Evolutionary conservation across 2,113 vertebrate genomes (phyloP), one percentile per base, ranked within the genome.

Genomic region (Strix uralensis): DNA sequence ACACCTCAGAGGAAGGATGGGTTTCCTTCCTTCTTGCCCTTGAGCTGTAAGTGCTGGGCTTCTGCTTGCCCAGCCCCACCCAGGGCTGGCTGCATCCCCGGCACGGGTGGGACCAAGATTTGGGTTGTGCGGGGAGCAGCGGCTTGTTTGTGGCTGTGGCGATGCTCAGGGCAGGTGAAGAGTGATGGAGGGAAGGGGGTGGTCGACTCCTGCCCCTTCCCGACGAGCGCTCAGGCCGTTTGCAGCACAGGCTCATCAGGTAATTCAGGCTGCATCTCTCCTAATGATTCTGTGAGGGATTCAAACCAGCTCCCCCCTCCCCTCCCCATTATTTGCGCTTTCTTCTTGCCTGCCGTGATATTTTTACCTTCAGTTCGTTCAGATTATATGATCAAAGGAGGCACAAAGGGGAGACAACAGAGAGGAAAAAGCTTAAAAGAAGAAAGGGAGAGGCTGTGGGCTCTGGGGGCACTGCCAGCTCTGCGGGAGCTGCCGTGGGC

Each of bases 291-390:
- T 7, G 36, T 0, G 62, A 79, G 86, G 91, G 89, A 88, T 82
- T 73, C 47, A 30, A 81, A 88, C 63, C 90, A 74, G 82, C 71
- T 94, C 81, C 71, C 91, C 36, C 22, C 67, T 55, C 84, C 92
- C 70, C 86, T 83, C 59, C 77, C 88, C 49, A 10, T 90, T 87
- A 94, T 96, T 93, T 78, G 86, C 0, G 67, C 91, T 96, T 96
- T 94, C 91, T 97, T 91, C 95, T 91, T 81, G 91, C 81, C 93
- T 92, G 70, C 85, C 11, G 70, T 88, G 94, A 90, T 97, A 97
- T 96, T 98, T 98, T 98, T 98, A 97, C 97, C 96, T 98, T 92
- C 79, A 75, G 52, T 95, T 97, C 93, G 81, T 97, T 98, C 96
- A 96, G 79, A 92, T 92, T 97, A 81, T 49, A 54, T 67, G 94